Conservation (phyloP, 2,797 vertebrate species). For the Phaenicophaeus curvirostris region DNA sequence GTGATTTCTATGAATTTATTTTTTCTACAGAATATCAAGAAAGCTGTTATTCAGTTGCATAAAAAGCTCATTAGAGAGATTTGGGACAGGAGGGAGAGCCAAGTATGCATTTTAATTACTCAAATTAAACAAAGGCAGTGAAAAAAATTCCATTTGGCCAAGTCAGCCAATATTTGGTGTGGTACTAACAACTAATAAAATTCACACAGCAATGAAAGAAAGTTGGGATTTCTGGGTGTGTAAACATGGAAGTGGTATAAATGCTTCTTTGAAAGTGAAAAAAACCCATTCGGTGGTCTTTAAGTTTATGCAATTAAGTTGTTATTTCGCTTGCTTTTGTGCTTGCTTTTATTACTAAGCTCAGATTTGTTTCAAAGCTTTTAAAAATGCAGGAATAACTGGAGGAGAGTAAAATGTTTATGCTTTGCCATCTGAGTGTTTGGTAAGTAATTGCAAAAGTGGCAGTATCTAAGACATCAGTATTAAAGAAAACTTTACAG, state of each 20-base stretch:
- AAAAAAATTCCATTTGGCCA: neutral
- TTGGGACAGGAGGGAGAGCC: neutral
- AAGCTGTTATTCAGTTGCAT: constrained; percentile 19
- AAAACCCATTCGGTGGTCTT: neutral
- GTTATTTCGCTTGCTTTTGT: neutral
- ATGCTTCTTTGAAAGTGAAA: neutral
- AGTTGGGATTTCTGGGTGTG: neutral
- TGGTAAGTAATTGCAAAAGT: neutral
- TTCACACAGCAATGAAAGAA: neutral
- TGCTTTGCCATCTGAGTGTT: neutral
- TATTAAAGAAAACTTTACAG: neutral
- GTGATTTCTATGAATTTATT: neutral
- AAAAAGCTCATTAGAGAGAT: neutral
- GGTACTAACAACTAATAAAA: neutral
- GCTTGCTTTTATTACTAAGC: neutral
- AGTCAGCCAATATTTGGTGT: neutral
- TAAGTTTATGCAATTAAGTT: neutral
- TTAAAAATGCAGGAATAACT: neutral
- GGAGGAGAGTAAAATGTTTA: neutral
- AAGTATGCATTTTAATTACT: constrained; percentile 26
- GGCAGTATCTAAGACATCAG: neutral
- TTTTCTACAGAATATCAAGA: neutral
- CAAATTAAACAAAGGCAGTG: neutral
- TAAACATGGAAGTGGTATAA: neutral
- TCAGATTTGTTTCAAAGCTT: neutral